A percentile compares a stretch with the other conserved stretches of the same genome.
Evolutionary conservation across 2,113 vertebrate genomes (phyloP).

Genomic region (Heloderma charlesbogerti): DNA sequence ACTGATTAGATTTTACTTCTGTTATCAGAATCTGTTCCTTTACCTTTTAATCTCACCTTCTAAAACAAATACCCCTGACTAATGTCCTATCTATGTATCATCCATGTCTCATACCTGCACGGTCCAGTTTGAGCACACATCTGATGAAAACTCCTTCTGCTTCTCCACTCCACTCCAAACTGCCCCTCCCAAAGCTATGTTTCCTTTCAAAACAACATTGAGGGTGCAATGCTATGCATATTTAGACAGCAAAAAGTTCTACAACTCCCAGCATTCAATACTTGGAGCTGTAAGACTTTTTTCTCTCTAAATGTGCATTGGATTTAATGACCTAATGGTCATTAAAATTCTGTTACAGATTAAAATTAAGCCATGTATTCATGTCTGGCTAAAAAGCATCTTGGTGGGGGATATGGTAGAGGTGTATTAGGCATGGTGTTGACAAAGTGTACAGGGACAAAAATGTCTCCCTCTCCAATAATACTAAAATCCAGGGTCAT

Average conservation of each 20-base stretch:
- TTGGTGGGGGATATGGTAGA: no score
- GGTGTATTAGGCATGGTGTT: no score
- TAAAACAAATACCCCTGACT: not conserved
- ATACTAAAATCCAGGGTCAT: no score
- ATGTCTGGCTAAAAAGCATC: not conserved
- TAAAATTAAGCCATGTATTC: not conserved
- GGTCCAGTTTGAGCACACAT: not conserved
- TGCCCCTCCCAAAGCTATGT: not conserved
- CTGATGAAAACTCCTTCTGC: not conserved
- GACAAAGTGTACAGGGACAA: no score
- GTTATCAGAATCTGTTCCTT: no score
- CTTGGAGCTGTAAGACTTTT: no score
- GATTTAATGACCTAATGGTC: not conserved
- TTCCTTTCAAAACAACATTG: not conserved
- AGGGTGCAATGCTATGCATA: no score
- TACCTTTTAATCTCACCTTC: no score
- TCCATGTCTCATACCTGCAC: not conserved
- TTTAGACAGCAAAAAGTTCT: no score
- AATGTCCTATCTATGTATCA: not conserved
- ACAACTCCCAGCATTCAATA: not conserved
- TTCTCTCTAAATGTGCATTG: no score
- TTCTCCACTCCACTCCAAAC: not conserved
- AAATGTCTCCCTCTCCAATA: no score
- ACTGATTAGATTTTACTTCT: not conserved
- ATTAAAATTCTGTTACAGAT: not conserved